These are phyloP conservation scores for Dynastes tityus DNA, from an alignment of 2,888 invertebrate genomes.

Conservation along the genomic window DNA sequence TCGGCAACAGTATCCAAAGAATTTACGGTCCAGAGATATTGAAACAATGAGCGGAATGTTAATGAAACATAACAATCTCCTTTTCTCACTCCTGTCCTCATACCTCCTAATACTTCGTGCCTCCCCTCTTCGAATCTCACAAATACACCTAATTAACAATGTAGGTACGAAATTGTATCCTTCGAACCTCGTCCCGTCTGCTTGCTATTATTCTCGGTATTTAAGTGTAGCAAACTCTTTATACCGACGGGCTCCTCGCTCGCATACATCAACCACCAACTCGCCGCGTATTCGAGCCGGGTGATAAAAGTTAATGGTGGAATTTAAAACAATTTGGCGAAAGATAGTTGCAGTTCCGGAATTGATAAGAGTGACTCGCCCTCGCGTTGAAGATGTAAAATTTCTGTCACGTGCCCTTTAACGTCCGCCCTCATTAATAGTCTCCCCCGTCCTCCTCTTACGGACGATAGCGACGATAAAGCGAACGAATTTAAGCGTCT, in stretches of 20 bases:
- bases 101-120: not conserved
- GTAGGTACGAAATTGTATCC: conserved; percentile 25
- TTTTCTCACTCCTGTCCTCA: not conserved
- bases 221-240: not conserved
- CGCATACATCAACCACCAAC: conserved; percentile 28
- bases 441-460: not conserved
- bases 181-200: not conserved
- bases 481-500: conserved; percentile 12
- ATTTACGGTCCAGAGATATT: conserved; percentile 36
- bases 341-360: conserved; percentile 24
- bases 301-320: conserved; percentile 31
- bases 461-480: not conserved
- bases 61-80: conserved; percentile 36
- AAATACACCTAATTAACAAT: conserved; percentile 34
- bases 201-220: conserved; percentile 9
- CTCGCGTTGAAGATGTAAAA: conserved; percentile 6
- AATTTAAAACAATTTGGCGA: conserved; percentile 30
- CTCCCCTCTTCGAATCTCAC: conserved; percentile 13
- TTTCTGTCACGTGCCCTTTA: conserved; percentile 22
- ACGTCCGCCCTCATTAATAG: conserved; percentile 13
- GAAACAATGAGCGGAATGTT: conserved; percentile 28
- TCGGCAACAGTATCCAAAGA: conserved; percentile 18
- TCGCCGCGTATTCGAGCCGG: not conserved
- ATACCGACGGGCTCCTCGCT: not conserved
- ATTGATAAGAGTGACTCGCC: conserved; percentile 20